phyloP scores from a whole-genome alignment of 2,113 vertebrate genomes.

The Tonatia bakeri region DNA sequence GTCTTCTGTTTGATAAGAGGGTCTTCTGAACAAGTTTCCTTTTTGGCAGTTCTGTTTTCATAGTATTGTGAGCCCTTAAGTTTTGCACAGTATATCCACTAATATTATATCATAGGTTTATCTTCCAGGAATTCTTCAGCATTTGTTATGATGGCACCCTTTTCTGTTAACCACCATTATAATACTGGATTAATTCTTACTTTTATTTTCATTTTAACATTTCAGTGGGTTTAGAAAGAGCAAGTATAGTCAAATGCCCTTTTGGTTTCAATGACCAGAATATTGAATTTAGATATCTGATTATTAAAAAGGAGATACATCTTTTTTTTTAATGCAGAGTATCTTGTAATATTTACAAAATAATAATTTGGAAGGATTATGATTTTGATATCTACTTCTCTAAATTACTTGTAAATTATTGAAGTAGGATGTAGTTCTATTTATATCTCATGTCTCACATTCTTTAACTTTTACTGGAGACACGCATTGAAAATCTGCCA shows the following conservation, averaged over 20 bases:
- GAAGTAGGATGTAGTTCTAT: neutral
- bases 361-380: neutral
- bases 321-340: neutral
- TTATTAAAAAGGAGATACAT: neutral
- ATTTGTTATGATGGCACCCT: neutral
- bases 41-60: neutral
- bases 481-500: slow-evolving; percentile 11
- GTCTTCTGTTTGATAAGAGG: neutral
- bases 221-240: neutral
- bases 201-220: slow-evolving; percentile 2
- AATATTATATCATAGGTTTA: neutral
- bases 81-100: neutral
- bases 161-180: neutral
- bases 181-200: neutral
- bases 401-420: neutral
- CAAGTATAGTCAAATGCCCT: neutral
- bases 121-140: neutral
- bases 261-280: neutral
- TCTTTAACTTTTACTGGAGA: slow-evolving; percentile 45
- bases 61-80: neutral
- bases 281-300: neutral
- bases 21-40: neutral
- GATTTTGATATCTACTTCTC: neutral
- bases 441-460: neutral
- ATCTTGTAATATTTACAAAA: neutral